Evolutionary conservation across 1,140 invertebrate species (phyloP), one percentile per base, ranked within the genome.

Genomic region (Luehdorfia chinensis): DNA sequence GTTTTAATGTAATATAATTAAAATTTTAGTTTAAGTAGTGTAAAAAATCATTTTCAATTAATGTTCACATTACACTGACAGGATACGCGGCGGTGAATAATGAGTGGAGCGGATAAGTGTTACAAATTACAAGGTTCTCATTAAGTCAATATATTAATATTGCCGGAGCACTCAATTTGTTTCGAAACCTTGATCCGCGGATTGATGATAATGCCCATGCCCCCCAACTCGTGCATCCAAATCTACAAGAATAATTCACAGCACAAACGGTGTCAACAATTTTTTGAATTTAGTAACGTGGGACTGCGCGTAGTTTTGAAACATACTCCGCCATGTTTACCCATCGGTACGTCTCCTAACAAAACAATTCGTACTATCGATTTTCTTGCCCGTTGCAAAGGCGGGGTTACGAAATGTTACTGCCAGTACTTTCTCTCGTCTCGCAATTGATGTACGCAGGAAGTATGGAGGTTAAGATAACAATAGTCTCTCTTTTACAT

Each of bases 381-480:
- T 70, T 73, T 72, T 68, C 60, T 66, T 66, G 54, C 71, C 34
- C 34, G 34, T 68, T 63, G 59, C 60, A 65, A 72, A 51, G 59
- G 39, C 47, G 55, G 46, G 48, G 51, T 81, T 73, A 79, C 66
- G 72, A 75, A 74, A 77, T 73, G 51, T 48, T 54, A 55, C 52
- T 61, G 55, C 52, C 50, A 41, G 60, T 76, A 77, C 78, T 83
- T 83, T 79, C 76, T 75, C 75, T 76, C 52, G 50, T 64, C 60
- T 69, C 61, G 64, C 67, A 64, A 67, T 54, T 70, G 59, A 72
- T 76, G 63, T 64, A 50, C 50, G 63, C 51, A 47, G 41, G 57
- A 43, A 67, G 58, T 67, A 78, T 74, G 68, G 75, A 81, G 80
- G 72, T 81, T 84, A 84, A 74, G 68, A 84, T 63, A 84, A 84